Evolutionary conservation across 2,888 invertebrate species (phyloP), one percentile per base, ranked within the genome.

Genomic region (Ichneumon xanthorius): DNA sequence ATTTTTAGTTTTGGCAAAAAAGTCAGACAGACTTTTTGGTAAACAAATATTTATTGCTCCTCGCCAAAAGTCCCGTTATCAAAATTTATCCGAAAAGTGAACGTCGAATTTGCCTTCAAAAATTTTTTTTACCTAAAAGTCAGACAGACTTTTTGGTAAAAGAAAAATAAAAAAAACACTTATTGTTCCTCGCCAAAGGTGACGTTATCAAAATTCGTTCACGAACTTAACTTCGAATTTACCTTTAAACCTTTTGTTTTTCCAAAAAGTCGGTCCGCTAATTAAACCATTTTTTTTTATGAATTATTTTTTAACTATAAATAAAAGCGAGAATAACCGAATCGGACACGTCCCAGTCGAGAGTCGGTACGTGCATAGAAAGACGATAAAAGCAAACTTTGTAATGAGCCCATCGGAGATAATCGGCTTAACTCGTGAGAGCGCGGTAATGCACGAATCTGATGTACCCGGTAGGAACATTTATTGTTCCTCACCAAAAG

Each of bases 381-480:
- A 11, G 11, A 40, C 9, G 40, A 40, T 40, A 40, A 40, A 40
- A 7, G 40, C 11, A 40, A 40, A 40, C 73, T 76, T 68, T 55
- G 50, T 73, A 86, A 86, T 80, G 79, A 80, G 82, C 58, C 40
- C 58, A 78, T 77, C 73, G 82, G 70, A 85, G 65, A 76, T 85
- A 70, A 85, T 85, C 79, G 85, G 83, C 77, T 72, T 81, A 22
- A 79, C 76, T 71, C 82, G 86, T 77, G 80, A 82, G 81, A 87
- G 45, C 45, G 65, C 77, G 61, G 68, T 30, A 61, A 79, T 33
- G 58, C 50, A 63, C 65, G 72, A 55, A 65, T 63, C 61, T 58
- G 58, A 72, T 82, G 65, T 82, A 72, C 30, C 22, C 45, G 33
- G 40, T 11, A 72, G 63, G 67, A 80, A 72, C 65, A 73, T 79